A percentile compares a stretch with the other conserved stretches of the same genome.
Evolutionary conservation across 2,888 invertebrate genomes (phyloP).

Genomic region (Pheosia gnoma): DNA sequence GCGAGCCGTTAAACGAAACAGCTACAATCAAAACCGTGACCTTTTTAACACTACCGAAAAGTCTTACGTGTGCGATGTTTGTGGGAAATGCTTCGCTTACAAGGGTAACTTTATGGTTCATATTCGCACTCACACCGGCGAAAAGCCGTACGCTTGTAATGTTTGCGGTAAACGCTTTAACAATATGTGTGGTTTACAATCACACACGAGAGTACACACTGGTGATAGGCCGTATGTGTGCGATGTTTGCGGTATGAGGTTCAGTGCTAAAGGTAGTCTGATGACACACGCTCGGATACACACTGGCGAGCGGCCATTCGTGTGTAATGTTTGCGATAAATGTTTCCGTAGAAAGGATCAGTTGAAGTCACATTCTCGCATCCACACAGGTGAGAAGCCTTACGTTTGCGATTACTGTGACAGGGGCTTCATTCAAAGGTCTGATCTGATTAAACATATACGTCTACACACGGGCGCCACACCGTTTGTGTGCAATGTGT

Average conservation of each 20-base stretch:
- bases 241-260: not conserved
- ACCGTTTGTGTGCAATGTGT: too few species aligned
- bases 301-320: not conserved
- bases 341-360: too few species aligned
- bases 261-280: too few species aligned
- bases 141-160: not conserved
- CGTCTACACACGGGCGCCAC: too few species aligned
- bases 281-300: not conserved
- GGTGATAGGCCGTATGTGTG: not conserved
- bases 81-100: not conserved
- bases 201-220: not conserved
- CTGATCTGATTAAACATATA: too few species aligned
- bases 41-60: not conserved
- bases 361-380: too few species aligned
- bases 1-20: too few species aligned
- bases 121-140: not conserved
- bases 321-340: not conserved
- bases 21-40: too few species aligned
- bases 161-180: not conserved
- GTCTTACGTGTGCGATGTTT: not conserved
- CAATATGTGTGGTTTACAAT: not conserved
- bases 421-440: too few species aligned
- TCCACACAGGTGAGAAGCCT: too few species aligned
- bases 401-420: too few species aligned
- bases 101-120: not conserved